phyloP scores from a whole-genome alignment of 1,140 invertebrate genomes.

The Oryzaephilus surinamensis region DNA sequence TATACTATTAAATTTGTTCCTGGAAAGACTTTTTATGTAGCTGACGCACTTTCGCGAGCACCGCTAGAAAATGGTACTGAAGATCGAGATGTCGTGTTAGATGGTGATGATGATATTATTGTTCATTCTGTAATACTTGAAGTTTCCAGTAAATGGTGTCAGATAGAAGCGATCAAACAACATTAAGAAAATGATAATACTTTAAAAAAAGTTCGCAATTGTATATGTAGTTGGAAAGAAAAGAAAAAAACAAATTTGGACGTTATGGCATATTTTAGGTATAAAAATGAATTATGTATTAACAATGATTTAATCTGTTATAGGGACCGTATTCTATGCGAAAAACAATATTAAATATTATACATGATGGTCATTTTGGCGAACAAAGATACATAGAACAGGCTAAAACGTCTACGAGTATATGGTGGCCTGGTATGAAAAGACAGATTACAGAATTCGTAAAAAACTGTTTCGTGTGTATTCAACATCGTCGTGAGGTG shows the following conservation, averaged over 20 bases:
- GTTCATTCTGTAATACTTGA: not conserved
- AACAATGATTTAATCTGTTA: no score
- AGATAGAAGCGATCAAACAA: not conserved
- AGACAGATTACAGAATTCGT: not conserved
- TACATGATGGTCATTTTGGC: slow-evolving; percentile 5
- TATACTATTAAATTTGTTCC: slow-evolving; percentile 26
- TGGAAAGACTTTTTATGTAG: slow-evolving; percentile 23
- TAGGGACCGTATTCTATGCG: no score
- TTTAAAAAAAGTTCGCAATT: not conserved
- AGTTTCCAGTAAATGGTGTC: not conserved
- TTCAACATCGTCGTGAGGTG: not conserved
- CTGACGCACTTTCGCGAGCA: slow-evolving; percentile 31
- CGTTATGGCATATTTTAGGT: no score
- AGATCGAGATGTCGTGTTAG: not conserved
- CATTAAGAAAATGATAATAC: not conserved
- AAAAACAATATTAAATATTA: no score
- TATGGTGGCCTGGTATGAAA: slow-evolving; percentile 7
- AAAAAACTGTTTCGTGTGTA: slow-evolving; percentile 2
- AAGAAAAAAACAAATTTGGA: not conserved
- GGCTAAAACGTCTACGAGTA: not conserved
- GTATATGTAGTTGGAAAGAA: not conserved
- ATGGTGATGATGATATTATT: no score
- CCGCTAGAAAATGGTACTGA: not conserved
- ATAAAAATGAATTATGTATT: no score
- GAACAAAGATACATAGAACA: not conserved